Percentiles rank a stretch among this genome's conserved stretches.
Conservation (phyloP, 2,113 vertebrate species). For the Gavia stellata region DNA sequence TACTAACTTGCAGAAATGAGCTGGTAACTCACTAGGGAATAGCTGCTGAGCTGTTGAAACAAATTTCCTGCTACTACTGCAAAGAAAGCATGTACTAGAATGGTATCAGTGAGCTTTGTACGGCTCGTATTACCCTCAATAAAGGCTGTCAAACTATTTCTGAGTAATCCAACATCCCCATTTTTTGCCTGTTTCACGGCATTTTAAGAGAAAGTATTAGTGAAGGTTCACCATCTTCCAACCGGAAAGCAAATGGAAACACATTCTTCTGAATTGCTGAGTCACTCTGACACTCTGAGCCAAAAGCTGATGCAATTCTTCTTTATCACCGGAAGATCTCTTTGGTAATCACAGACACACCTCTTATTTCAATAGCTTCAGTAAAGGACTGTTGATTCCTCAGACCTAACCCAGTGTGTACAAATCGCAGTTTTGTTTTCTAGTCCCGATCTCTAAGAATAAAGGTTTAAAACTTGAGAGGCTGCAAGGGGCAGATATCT, state of each 20-base stretch:
- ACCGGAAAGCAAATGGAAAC: constrained; percentile 32
- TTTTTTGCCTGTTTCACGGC: neutral
- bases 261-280: constrained; percentile 63
- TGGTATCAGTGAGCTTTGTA: neutral
- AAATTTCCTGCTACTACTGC: neutral
- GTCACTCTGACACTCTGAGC: constrained; percentile 54
- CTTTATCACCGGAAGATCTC: constrained; percentile 67
- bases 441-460: neutral
- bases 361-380: constrained; percentile 63
- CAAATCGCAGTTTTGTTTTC: neutral
- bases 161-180: neutral
- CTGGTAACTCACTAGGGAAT: neutral
- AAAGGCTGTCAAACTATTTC: neutral
- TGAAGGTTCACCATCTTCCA: constrained; percentile 7
- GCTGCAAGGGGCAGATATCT: neutral
- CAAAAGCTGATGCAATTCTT: constrained; percentile 63
- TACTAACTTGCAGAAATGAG: neutral
- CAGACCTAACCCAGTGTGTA: constrained; percentile 24
- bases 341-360: constrained; percentile 63
- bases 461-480: neutral
- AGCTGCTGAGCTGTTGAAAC: neutral
- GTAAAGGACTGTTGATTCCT: constrained; percentile 35
- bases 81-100: neutral
- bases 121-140: rapidly evolving
- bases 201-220: constrained; percentile 5